Percentiles rank a stretch among this genome's conserved stretches.
phyloP scores from a whole-genome alignment of 2,113 vertebrate species.

The Dissostichus mawsoni region DNA sequence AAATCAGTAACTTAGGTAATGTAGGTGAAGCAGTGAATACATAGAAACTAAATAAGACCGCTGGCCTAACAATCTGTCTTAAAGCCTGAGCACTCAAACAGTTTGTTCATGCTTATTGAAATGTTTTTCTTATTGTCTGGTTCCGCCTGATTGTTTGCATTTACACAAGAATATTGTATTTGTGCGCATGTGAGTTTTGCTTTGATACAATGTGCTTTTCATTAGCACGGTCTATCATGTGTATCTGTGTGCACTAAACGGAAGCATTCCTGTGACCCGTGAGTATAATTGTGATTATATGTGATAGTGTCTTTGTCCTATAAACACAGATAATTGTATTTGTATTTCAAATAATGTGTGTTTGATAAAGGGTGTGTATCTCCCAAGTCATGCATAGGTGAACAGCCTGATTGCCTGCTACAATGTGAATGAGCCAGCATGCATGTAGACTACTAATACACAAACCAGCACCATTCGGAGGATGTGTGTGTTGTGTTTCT shows the following conservation, averaged over 20 bases:
- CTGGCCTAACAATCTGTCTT: background rate
- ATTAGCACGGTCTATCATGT: conserved; percentile 7
- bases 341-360: conserved; percentile 40
- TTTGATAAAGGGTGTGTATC: conserved; percentile 51
- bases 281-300: conserved; percentile 13
- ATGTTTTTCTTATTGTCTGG: conserved; percentile 15
- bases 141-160: background rate
- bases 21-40: background rate
- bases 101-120: background rate
- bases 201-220: conserved; percentile 19
- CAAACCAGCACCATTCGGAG: conserved; percentile 12
- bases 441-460: conserved; percentile 69
- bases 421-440: conserved; percentile 60
- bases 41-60: background rate
- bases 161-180: background rate
- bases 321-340: conserved; percentile 39
- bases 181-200: background rate
- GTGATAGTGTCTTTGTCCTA: conserved; percentile 44
- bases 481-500: conserved; percentile 5
- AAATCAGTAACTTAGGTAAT: background rate
- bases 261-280: background rate
- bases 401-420: conserved; percentile 71
- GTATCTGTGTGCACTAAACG: conserved; percentile 19
- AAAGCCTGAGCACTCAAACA: background rate
- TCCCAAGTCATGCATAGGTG: conserved; percentile 63